Conservation (phyloP, 2,888 invertebrate genomes). For the Lycaena phlaeas region DNA sequence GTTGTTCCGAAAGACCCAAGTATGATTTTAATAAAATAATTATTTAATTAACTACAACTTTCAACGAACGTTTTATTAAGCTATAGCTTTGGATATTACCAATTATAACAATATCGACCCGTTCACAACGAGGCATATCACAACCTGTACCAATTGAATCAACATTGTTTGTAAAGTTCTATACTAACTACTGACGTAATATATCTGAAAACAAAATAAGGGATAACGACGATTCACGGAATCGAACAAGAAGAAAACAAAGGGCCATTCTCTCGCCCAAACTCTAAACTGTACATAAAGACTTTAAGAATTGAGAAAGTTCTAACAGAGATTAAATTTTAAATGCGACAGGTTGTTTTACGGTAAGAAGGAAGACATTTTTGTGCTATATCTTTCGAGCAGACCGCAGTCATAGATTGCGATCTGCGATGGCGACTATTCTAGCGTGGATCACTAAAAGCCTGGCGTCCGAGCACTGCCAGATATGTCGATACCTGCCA, state of each 20-base stretch:
- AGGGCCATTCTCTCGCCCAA: slow-evolving; percentile 60
- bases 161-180: slow-evolving; percentile 73
- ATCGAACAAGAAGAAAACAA: slow-evolving; percentile 67
- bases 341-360: slow-evolving; percentile 64
- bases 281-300: slow-evolving; percentile 67
- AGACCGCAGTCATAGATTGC: slow-evolving; percentile 35
- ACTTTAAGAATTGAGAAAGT: slow-evolving; percentile 61
- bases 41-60: slow-evolving; percentile 67
- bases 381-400: slow-evolving; percentile 60
- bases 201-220: slow-evolving; percentile 68
- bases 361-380: slow-evolving; percentile 71
- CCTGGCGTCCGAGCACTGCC: slow-evolving; percentile 26
- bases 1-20: slow-evolving; percentile 59
- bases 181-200: slow-evolving; percentile 71
- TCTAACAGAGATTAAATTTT: slow-evolving; percentile 64
- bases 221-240: slow-evolving; percentile 71
- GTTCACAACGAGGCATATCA: slow-evolving; percentile 72
- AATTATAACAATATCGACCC: slow-evolving; percentile 73
- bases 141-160: slow-evolving; percentile 73
- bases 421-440: slow-evolving; percentile 44
- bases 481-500: slow-evolving; percentile 39
- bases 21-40: slow-evolving; percentile 66
- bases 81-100: slow-evolving; percentile 70
- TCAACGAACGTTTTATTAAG: slow-evolving; percentile 69
- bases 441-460: slow-evolving; percentile 42